Conservation (phyloP, 2,888 invertebrate genomes). For the Bombyx huttoni region DNA sequence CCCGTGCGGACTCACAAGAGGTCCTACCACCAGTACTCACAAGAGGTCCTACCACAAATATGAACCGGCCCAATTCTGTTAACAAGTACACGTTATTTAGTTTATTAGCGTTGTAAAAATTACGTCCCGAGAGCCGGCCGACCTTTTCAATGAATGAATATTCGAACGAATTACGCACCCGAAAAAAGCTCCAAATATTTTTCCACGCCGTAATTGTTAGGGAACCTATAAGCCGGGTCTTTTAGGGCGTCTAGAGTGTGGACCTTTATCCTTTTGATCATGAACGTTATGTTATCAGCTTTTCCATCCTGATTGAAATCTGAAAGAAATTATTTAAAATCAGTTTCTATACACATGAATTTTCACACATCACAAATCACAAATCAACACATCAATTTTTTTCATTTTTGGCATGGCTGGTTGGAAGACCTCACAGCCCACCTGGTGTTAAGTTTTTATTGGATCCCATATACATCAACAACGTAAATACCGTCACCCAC, state of each 20-base stretch:
- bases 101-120: constrained; percentile 19
- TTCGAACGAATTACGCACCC: constrained; percentile 61
- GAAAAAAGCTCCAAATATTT: constrained; percentile 98
- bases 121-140: constrained; percentile 14
- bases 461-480: too few relatives aligned
- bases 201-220: constrained; percentile 97
- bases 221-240: constrained; percentile 90
- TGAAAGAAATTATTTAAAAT: constrained; percentile 38
- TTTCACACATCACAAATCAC: too few relatives aligned
- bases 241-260: constrained; percentile 89
- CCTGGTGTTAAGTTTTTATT: too few relatives aligned
- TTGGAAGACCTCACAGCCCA: too few relatives aligned
- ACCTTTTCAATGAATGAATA: constrained; percentile 19
- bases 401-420: too few relatives aligned
- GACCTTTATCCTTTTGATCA: constrained; percentile 96
- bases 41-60: too few relatives aligned
- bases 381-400: too few relatives aligned
- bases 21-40: too few relatives aligned
- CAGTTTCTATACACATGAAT: constrained; percentile 5
- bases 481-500: too few relatives aligned
- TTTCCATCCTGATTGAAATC: constrained; percentile 95
- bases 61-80: constrained; percentile 9
- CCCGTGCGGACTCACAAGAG: too few relatives aligned
- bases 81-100: constrained; percentile 18
- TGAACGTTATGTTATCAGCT: constrained; percentile 93